Evolutionary conservation across 2,888 invertebrate genomes (phyloP), one percentile per base, ranked within the genome.

Genomic region (Melolontha melolontha): DNA sequence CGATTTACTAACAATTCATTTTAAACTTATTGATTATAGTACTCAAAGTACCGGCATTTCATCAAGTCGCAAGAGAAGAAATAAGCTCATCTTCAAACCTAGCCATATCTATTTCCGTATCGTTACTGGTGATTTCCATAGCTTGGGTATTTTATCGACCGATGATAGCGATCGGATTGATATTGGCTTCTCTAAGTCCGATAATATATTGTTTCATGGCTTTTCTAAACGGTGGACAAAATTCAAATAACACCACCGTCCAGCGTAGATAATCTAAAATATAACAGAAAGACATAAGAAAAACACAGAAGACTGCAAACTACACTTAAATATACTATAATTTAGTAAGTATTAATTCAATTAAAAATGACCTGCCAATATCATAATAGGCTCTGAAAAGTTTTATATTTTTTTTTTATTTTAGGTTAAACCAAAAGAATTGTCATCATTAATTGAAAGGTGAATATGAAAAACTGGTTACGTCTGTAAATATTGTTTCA

Each of bases 131-230:
- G 14, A 85, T 86, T 8, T 84, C 87, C 1, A 77, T 85, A 12
- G 85, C 87, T 8, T 87, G 87, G 87, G 81, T 86, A 14, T 72
- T 85, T 40, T 85, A 87, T 74, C 81, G 86, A 59, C 87, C 87
- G 7, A 82, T 86, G 83, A 79, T 87, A 42, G 87, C 85, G 1
- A 83, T 84, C 67, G 85, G 85, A 7, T 77, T 87, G 22, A 75
- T 87, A 39, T 82, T 86, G 73, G 86, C 86, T 1, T 86, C 87
- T 0, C 79, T 84, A 44, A 86, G 86, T 40, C 87, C 87, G 2
- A 84, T 86, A 71, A 77, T 87, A 5, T 87, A 86, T 78, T 85
- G 84, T 72, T 84, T 84, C 1, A 76, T 82, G 73, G 80, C 80
- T 7, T 69, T 81, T 39, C 80, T 80, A 55, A 79, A 80, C 66